These are phyloP conservation scores for Dusona sp. DNA, from an alignment of 2,888 invertebrate genomes.

Conservation along the genomic window DNA sequence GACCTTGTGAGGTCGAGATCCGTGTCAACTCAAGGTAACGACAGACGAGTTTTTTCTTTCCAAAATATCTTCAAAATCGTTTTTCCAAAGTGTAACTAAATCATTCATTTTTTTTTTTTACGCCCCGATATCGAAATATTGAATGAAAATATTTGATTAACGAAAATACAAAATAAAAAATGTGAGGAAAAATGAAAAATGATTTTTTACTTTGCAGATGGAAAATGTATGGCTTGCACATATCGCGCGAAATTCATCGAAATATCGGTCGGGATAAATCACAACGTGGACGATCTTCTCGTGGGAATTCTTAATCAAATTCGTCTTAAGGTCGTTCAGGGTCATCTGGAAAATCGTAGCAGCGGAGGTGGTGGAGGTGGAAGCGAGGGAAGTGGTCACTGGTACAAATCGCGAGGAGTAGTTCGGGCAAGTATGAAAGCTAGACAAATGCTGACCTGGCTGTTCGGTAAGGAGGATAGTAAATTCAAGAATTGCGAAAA, in stretches of 20 bases:
- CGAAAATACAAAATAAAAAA: too few species aligned
- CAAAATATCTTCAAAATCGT: background rate
- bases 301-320: conserved; percentile 97
- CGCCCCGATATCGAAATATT: too few species aligned
- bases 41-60: background rate
- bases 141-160: too few species aligned
- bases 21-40: conserved; percentile 94
- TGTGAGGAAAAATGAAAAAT: too few species aligned
- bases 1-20: conserved; percentile 96
- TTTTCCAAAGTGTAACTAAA: background rate
- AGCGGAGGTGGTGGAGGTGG: conserved; percentile 70
- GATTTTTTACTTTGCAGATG: conserved; percentile 89
- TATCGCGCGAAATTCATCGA: conserved; percentile 97
- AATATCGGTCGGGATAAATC: conserved; percentile 98
- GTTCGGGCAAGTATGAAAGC: conserved; percentile 96
- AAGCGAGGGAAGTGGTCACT: conserved; percentile 87
- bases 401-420: conserved; percentile 94
- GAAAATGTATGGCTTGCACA: conserved; percentile 95
- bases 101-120: background rate
- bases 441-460: conserved; percentile 95
- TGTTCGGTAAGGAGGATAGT: conserved; percentile 95
- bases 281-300: conserved; percentile 97
- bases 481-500: conserved; percentile 97
- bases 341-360: conserved; percentile 86
- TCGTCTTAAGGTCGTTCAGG: conserved; percentile 89